Percentiles rank a stretch among this genome's conserved stretches.
Conservation (phyloP, 2,113 vertebrate genomes). For the Sciurus niger region DNA sequence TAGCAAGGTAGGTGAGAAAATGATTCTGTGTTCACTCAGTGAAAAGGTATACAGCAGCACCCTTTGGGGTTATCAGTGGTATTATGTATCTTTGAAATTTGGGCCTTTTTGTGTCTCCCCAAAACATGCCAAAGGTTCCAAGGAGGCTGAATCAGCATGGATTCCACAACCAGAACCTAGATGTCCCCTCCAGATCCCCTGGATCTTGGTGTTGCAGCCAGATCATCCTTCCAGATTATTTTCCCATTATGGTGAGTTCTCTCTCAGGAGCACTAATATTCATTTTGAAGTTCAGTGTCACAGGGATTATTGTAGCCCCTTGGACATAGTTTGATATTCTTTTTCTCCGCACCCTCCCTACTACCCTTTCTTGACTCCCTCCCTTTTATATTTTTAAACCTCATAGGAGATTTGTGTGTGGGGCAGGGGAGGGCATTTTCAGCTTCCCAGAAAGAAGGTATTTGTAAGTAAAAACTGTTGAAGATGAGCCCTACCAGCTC, state of each 20-base stretch:
- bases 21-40: neutral
- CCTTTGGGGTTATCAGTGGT: neutral
- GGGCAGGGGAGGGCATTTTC: neutral
- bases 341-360: too few relatives aligned
- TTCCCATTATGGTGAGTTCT: neutral
- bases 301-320: neutral
- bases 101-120: neutral
- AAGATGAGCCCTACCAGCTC: neutral
- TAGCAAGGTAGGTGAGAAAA: neutral
- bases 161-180: neutral
- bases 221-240: neutral
- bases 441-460: neutral
- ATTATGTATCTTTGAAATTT: neutral
- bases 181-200: neutral
- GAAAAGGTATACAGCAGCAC: neutral
- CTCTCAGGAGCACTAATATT: neutral
- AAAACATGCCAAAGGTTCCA: neutral
- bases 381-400: neutral
- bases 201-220: neutral
- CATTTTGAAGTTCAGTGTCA: slow-evolving; percentile 6
- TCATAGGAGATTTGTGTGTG: neutral
- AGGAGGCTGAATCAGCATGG: neutral
- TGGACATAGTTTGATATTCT: neutral
- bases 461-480: neutral
- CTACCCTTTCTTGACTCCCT: too few relatives aligned